phyloP scores from a whole-genome alignment of 2,113 vertebrate genomes.

The Oceanodroma tethys region DNA sequence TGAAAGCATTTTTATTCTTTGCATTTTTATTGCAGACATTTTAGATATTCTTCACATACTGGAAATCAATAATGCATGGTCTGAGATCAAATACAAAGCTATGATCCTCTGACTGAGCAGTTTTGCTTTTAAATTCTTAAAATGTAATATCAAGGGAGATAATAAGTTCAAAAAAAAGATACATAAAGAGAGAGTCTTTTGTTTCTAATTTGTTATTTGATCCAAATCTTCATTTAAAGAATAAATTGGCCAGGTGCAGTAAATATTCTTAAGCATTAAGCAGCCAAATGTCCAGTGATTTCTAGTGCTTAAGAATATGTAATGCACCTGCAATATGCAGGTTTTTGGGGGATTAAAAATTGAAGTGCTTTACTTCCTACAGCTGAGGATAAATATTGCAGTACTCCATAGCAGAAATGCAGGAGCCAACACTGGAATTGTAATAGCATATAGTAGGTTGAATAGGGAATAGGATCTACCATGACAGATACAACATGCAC shows the following conservation, averaged over 20 bases:
- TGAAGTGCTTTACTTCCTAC: not conserved
- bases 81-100: constrained; percentile 24
- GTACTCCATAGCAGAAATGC: not conserved
- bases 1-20: not conserved
- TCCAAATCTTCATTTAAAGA: not conserved
- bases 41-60: not conserved
- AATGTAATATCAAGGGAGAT: not conserved
- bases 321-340: not conserved
- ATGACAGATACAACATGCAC: not conserved
- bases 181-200: not conserved
- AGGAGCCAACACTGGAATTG: not conserved
- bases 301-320: not conserved
- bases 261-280: not conserved
- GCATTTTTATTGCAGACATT: constrained; percentile 29
- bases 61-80: constrained; percentile 44
- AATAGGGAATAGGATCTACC: not conserved
- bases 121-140: constrained; percentile 42
- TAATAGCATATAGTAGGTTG: not conserved
- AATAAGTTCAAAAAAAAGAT: not conserved
- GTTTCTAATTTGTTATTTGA: not conserved
- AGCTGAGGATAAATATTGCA: not conserved
- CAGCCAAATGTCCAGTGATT: not conserved
- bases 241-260: not conserved
- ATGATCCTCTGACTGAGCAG: not conserved
- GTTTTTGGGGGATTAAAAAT: not conserved